Conservation (phyloP, 2,888 invertebrate species). For the Drosophila mimica region DNA sequence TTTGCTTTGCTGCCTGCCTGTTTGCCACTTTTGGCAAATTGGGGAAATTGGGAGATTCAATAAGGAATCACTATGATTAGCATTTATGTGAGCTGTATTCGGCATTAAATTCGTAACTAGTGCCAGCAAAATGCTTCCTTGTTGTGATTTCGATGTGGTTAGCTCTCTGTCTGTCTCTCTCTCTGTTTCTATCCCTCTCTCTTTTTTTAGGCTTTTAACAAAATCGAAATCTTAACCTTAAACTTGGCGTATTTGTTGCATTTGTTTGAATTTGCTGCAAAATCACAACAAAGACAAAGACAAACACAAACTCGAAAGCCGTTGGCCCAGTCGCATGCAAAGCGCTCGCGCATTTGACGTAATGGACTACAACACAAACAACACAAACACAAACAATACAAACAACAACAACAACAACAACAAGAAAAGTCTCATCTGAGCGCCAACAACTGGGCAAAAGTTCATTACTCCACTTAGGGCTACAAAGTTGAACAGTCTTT, state of each 20-base stretch:
- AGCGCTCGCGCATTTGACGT: conserved; percentile 72
- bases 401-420: conserved; percentile 21
- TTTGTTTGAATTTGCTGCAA: conserved; percentile 49
- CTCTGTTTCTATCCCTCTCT: neutral
- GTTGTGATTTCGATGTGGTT: conserved; percentile 39
- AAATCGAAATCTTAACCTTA: conserved; percentile 80
- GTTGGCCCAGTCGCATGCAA: conserved; percentile 70
- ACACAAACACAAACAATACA: conserved; percentile 34
- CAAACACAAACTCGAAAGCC: conserved; percentile 35
- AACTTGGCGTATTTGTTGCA: conserved; percentile 53
- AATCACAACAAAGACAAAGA: conserved; percentile 25
- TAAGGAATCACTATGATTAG: conserved; percentile 79
- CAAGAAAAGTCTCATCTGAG: conserved; percentile 17
- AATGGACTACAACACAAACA: conserved; percentile 60
- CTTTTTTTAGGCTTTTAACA: conserved; percentile 44
- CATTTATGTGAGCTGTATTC: conserved; percentile 63
- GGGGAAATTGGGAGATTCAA: conserved; percentile 68
- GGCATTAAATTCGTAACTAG: conserved; percentile 54
- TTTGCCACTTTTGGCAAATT: conserved; percentile 41
- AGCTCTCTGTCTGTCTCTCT: neutral
- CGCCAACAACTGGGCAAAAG: conserved; percentile 60
- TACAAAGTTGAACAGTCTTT: conserved; percentile 63
- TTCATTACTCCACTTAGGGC: conserved; percentile 79
- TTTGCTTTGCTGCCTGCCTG: neutral
- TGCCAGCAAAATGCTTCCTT: conserved; percentile 62